Conservation (phyloP, 2,888 invertebrate genomes). For the Volucella bombylans region DNA sequence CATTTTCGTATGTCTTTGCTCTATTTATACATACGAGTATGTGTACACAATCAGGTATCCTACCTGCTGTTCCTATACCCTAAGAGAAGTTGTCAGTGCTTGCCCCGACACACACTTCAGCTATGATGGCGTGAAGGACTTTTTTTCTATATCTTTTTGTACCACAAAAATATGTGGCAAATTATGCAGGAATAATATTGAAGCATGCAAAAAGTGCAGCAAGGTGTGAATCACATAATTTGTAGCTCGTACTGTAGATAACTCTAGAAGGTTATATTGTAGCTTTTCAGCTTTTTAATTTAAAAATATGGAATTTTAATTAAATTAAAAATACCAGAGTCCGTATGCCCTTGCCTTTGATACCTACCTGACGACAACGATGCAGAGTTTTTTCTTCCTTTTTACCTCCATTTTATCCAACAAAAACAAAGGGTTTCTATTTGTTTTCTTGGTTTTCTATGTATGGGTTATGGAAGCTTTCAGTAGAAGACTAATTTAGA, state of each 20-base stretch:
- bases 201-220: slow-evolving; percentile 42
- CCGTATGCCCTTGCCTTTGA: neutral
- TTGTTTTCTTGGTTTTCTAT: too few relatives aligned
- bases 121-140: neutral
- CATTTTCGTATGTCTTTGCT: slow-evolving; percentile 33
- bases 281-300: slow-evolving; percentile 9
- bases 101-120: neutral
- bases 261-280: neutral
- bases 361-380: neutral
- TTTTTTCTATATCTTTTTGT: neutral
- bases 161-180: slow-evolving; percentile 7
- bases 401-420: too few relatives aligned
- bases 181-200: slow-evolving; percentile 60
- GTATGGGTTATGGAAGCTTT: too few relatives aligned
- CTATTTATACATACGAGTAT: too few relatives aligned
- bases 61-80: neutral
- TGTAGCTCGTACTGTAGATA: slow-evolving; percentile 3
- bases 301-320: slow-evolving; percentile 21
- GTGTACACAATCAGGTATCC: neutral
- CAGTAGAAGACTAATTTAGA: too few relatives aligned
- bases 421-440: too few relatives aligned
- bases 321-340: slow-evolving; percentile 22
- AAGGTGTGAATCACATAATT: slow-evolving; percentile 52
- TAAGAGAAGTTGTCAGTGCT: neutral
- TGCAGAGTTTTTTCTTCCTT: too few relatives aligned